A percentile compares a stretch with the other conserved stretches of the same genome.
phyloP scores from a whole-genome alignment of 2,888 invertebrate genomes.

The Epiperipatus broadwayi region DNA sequence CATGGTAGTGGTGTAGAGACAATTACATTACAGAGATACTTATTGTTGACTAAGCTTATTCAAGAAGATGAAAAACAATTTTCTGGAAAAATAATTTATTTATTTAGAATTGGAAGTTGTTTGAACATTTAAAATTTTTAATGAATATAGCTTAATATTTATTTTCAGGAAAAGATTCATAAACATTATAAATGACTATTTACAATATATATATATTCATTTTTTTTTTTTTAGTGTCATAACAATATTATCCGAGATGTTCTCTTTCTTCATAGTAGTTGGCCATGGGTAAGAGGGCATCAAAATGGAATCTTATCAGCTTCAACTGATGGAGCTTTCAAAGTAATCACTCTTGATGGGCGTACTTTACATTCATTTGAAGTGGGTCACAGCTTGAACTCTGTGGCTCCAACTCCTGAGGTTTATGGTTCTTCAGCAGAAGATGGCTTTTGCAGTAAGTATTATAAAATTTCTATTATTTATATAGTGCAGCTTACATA shows the following conservation, averaged over 20 bases:
- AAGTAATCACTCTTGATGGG: constrained; percentile 31
- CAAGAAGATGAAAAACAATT: constrained; percentile 6
- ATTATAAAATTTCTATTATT: constrained; percentile 3
- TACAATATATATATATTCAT: constrained; percentile 1
- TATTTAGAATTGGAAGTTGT: neutral
- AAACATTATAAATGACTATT: neutral
- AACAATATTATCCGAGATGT: constrained; percentile 31
- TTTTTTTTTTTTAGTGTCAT: constrained; percentile 26
- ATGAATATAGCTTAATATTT: no score
- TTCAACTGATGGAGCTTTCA: constrained; percentile 31
- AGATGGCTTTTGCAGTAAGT: constrained; percentile 31
- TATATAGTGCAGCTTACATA: no score
- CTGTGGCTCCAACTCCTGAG: constrained; percentile 32
- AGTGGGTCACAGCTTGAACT: constrained; percentile 30
- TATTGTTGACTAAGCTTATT: no score
- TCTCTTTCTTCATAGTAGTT: constrained; percentile 31
- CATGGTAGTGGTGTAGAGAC: no score
- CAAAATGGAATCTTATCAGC: constrained; percentile 29
- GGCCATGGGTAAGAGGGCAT: constrained; percentile 32
- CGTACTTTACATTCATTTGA: constrained; percentile 30
- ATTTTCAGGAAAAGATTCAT: no score
- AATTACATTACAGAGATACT: no score
- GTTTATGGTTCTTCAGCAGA: constrained; percentile 26
- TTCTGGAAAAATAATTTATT: neutral
- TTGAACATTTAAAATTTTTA: constrained; percentile 1